Evolutionary conservation across 2,113 vertebrate species (phyloP).

Genomic region (Onychostoma macrolepis): DNA sequence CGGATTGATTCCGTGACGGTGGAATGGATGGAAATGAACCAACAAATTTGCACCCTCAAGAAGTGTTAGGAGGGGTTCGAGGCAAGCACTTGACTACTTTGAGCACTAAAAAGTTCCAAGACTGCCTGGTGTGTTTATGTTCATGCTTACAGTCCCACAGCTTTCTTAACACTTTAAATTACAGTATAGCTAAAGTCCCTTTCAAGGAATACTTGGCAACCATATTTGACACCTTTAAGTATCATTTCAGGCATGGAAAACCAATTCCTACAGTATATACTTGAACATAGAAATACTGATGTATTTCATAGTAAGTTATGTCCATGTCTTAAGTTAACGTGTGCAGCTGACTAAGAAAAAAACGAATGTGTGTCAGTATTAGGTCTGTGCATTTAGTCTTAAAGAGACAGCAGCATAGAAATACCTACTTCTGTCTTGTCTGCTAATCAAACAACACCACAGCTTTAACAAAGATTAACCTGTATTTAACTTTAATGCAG

Average conservation of each 20-base stretch:
- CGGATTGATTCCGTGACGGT: constrained; percentile 60
- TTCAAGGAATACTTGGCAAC: not conserved
- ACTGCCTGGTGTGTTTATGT: constrained; percentile 45
- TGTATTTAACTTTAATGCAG: too few relatives aligned
- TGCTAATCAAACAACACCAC: too few relatives aligned
- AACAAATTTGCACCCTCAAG: constrained; percentile 42
- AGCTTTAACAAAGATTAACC: too few relatives aligned
- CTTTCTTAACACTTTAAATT: constrained; percentile 59
- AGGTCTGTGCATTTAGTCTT: too few relatives aligned
- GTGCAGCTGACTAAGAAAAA: too few relatives aligned
- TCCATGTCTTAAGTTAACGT: too few relatives aligned
- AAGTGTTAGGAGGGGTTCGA: not conserved
- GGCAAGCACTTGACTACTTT: not conserved
- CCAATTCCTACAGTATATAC: not conserved
- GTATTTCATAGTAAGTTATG: too few relatives aligned
- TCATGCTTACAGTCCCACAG: constrained; percentile 45
- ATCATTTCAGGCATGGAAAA: not conserved
- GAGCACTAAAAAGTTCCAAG: constrained; percentile 59
- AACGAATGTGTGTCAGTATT: too few relatives aligned
- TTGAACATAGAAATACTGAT: not conserved
- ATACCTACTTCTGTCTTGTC: too few relatives aligned
- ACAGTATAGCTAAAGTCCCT: constrained; percentile 7
- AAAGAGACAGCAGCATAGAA: too few relatives aligned
- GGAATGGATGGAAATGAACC: constrained; percentile 38
- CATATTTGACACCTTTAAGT: not conserved